Base-by-base conservation (phyloP, 37 sponge, comb jelly and placozoan species). In the Aplysina aerophoba region DNA sequence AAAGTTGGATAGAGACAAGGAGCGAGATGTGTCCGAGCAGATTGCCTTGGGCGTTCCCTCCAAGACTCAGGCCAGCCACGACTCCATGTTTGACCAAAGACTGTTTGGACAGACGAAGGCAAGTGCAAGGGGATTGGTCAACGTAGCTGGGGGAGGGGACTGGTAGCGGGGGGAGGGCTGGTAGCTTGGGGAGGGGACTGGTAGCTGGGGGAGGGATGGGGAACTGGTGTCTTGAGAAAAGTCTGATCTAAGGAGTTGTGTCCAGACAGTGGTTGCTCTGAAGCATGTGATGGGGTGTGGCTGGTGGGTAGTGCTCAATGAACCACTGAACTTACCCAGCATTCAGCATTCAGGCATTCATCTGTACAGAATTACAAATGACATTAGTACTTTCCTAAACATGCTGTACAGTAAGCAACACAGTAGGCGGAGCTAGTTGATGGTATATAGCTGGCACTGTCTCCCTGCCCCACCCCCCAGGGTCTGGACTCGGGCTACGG, bases 31-130 rank as follows among this genome's bases (percentile, higher is more conserved):
- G 24, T 92, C 88, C 39, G 99, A 98, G 84, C 92, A 96, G 80
- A 96, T 98, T 34, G 99, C 99, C 20, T 90, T 98, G 24, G 99
- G 99, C 27, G 55, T 92, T 78, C 97, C 99, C 0, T 73, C 92
- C 0, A 87, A 85, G 27, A 66, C 81, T 19, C 40, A 77, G 0
- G 71, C 66, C 12, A 65, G 85, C 15, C 90, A 98, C 21, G 97
- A 96, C 30, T 85, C 89, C 22, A 71, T 95, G 81, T 98, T 92
- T 89, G 99, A 98, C 75, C 99, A 98, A 83, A 65, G 99, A 64
- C 91, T 98, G 25, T 98, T 98, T 88, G 93, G 97, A 63, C 90
- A 91, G 77, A 78, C 91, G 58, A 89, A 94, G 90, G 95, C 91
- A 61, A 54, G 79, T n/a, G 17, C 44, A 16, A 44, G 19, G 50